Evolutionary conservation across 2,797 vertebrate genomes (phyloP), one percentile per base, ranked within the genome.

Genomic region (Macropus fuliginosus): DNA sequence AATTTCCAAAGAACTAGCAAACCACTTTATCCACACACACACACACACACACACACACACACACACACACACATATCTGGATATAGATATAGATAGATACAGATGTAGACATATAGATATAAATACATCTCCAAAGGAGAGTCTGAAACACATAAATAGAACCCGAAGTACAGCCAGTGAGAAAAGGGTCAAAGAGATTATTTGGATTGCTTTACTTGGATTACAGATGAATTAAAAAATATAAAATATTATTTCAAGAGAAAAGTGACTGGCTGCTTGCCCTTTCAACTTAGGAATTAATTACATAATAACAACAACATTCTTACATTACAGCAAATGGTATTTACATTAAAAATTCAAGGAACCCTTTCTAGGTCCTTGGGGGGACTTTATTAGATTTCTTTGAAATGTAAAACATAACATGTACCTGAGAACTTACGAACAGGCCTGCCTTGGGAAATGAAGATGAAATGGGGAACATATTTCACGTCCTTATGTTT

Each of bases 311-410:
- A 74, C 34, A 96, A 92, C 40, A 54, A 74, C 6, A 55, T 55
- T 92, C 91, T 91, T 97, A 52, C 93, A 95, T 90, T 96, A 56
- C 5, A 92, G n/a, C 89, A 57, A 96, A 29, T 95, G 91, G 87
- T 74, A 96, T 95, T 96, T 97, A 96, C 59, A 52, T 93, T 96
- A 92, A 81, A 95, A 92, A 27, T 90, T 91, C 94, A 89, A 92
- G 95, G 91, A 90, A 6, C 93, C 92, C 5, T 90, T 94, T 95
- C 59, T 66, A 93, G 46, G 16, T 92, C 90, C 91, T 92, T 31
- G 34, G 18, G 46, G 31, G 31, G 94, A 93, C 92, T 16, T 95
- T 96, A 93, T 93, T 91, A 34, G 93, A 52, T 52, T 52, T 52
- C 52, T 52, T 52, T 52, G 74, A 55, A 93, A 96, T 21, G 18